Evolutionary conservation across 2,797 vertebrate genomes (phyloP).

Genomic region (Melanitta fusca): DNA sequence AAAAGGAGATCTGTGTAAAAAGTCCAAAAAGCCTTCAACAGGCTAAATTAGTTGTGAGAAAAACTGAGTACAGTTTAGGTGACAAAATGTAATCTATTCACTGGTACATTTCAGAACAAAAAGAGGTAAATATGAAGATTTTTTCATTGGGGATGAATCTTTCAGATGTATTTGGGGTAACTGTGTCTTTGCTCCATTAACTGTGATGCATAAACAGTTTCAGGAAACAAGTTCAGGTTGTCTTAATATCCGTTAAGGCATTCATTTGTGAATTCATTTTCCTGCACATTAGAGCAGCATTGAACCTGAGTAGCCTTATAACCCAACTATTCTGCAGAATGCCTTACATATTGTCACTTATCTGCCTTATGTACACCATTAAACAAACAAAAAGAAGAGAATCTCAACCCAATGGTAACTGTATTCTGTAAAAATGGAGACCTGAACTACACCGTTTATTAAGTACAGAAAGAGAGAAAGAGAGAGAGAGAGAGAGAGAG

Average conservation of each 20-base stretch:
- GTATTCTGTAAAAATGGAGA: background rate
- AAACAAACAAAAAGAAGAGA: background rate
- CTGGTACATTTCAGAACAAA: background rate
- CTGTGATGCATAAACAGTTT: background rate
- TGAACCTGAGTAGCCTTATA: background rate
- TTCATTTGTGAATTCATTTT: background rate
- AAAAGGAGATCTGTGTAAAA: conserved; percentile 25
- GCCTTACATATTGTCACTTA: background rate
- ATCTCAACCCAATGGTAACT: background rate
- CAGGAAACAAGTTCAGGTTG: background rate
- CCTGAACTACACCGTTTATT: background rate
- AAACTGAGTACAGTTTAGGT: background rate
- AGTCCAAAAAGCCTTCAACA: conserved; percentile 31
- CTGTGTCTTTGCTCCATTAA: background rate
- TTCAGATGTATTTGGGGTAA: background rate
- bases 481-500: too few species aligned
- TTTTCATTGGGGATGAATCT: background rate
- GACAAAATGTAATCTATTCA: background rate
- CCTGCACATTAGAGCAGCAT: background rate
- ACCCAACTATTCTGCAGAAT: background rate
- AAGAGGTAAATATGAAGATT: background rate
- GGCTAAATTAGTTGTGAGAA: conserved; percentile 32
- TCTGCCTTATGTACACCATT: background rate
- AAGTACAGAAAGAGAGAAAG: background rate
- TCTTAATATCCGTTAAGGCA: background rate